Evolutionary conservation across 1,140 invertebrate species (phyloP), one percentile per base, ranked within the genome.

Genomic region (Psilanteris sp.): DNA sequence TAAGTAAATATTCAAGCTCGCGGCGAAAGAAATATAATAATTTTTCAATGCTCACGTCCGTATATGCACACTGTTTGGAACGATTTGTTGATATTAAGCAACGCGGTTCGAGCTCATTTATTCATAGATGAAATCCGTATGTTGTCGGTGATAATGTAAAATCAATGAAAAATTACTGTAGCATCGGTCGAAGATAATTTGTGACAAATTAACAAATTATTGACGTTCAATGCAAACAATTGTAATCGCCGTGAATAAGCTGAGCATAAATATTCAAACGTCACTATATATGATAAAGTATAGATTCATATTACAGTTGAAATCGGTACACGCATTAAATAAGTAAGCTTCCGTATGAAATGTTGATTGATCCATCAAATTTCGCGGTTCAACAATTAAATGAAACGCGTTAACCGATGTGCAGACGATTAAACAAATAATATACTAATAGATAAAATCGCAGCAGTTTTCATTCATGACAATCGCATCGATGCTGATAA

Each of bases 351-450:
- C 7, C 4, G 3, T 39, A 31, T 52, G 15, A 50, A 50, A 39
- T 3, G 61, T 71, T 57, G 41, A 70, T 70, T 59, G 44, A 62
- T 71, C 46, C 55, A 46, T 71, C 32, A 41, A 66, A 54, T 44
- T 66, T 59, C 29, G 54, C 31, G 59, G 61, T 44, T 22, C 52
- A 59, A 59, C 31, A 59, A 59, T 73, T 59, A 50, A 73, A 73
- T 14, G 44, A 43, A 66, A 52, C 26, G 36, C 8, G n/a, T 26
- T 11, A 26, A 24, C 44, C 32, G 29, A 52, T 27, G 20, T 29
- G 24, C 29, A 52, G 43, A 37, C 52, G 44, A 73, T 59, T 66
- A 59, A 64, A 59, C 59, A 50, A 41, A 59, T 55, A 72, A 61
- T 70, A 43, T 48, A 44, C 44, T 36, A 46, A 29, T 59, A 54